Conservation (phyloP, 2,888 invertebrate genomes). For the Papilio demoleus region DNA sequence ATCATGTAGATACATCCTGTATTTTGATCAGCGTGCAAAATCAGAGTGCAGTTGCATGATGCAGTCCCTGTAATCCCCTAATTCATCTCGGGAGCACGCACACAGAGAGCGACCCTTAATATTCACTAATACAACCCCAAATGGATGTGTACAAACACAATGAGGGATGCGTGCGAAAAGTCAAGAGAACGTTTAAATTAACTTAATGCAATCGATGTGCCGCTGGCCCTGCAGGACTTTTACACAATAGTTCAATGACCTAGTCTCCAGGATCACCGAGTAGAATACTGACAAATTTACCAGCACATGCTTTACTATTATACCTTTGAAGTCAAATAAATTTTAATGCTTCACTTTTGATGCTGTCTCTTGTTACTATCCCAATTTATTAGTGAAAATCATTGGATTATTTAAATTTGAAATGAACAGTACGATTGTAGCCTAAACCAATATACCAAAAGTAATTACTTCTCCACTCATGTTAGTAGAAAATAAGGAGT, state of each 20-base stretch:
- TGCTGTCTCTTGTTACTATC: no score
- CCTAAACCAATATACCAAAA: no score
- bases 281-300: neutral
- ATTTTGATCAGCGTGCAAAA: slow-evolving; percentile 70
- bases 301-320: neutral
- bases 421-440: no score
- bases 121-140: slow-evolving; percentile 70
- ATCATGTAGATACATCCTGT: slow-evolving; percentile 64
- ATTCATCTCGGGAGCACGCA: slow-evolving; percentile 71
- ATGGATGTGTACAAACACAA: slow-evolving; percentile 66
- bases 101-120: slow-evolving; percentile 65
- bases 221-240: neutral
- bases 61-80: slow-evolving; percentile 80
- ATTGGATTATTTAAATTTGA: no score
- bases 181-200: slow-evolving; percentile 73
- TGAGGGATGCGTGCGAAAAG: slow-evolving; percentile 77
- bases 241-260: slow-evolving; percentile 12
- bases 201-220: slow-evolving; percentile 52
- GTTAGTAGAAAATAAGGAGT: no score
- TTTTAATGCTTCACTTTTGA: neutral
- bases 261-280: neutral
- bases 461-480: no score
- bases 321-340: neutral
- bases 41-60: slow-evolving; percentile 82
- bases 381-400: no score